Base-by-base conservation (phyloP, 2,888 invertebrate genomes). In the Hirudinaria manillensis region DNA sequence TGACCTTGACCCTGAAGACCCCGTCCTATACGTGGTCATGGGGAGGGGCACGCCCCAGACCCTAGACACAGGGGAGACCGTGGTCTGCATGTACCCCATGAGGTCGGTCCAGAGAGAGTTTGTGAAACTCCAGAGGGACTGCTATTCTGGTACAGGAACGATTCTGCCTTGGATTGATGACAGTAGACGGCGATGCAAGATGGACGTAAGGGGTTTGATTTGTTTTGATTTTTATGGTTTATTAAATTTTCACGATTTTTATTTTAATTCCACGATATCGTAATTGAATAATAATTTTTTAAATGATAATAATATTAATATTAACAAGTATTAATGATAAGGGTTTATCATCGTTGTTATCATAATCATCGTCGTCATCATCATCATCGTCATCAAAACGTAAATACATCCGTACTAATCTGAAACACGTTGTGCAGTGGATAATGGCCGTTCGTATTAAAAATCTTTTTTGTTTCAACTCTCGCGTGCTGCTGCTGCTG, bases 21-120 rank as follows among this genome's bases (percentile, higher is more conserved):
- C 24, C 10, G 76, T 78, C 29, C 36, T 77, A 16, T 78, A 76
- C 65, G 77, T 76, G n/a, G 77, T 67, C 61, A 77, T 73, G 51
- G 55, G 65, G 27, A 51, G 29, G 38, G 73, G 68, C n/a, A 70
- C 34, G 16, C 29, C 56, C 10, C 67, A 67, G 21, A 56, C 55
- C 6, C n/a, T 55, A 32, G 21, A 27, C 16, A 36, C 29, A 19
- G 51, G 74, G 29, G 78, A 77, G 24, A 75, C 79, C 3, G 77
- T 74, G 27, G 36, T 79, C 36, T 79, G 79, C 72, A 45, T 78
- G 74, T 79, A 76, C 61, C n/a, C 74, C 21, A 79, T 79, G 79
- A 55, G 38, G n/a, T 55, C 70, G n/a, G 76, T 79, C n/a, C n/a
- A 68, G 24, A 38, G 32, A 29, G 75, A 53, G 27, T 79, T 79